Evolutionary conservation across 2,113 vertebrate genomes (phyloP).

Genomic region (Tamias sibiricus): DNA sequence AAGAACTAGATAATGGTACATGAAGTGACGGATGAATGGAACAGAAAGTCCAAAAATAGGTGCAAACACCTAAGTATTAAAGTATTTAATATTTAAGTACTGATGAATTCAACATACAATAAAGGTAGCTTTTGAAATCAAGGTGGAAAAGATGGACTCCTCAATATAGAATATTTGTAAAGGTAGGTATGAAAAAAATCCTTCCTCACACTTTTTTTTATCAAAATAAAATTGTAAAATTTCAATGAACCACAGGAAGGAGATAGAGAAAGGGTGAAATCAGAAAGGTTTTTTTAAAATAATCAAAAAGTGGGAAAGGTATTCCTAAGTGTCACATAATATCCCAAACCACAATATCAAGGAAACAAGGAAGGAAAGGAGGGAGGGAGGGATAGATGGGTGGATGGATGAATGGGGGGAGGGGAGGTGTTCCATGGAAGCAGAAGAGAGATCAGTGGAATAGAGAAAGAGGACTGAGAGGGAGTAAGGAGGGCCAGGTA

Average conservation of each 20-base stretch:
- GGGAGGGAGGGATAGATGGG: too few relatives aligned
- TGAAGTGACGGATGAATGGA: background rate
- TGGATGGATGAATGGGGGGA: fast-evolving
- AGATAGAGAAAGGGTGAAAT: background rate
- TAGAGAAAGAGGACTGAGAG: too few relatives aligned
- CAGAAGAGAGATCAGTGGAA: too few relatives aligned
- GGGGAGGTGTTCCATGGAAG: too few relatives aligned
- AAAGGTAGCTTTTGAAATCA: slow-evolving; percentile 28
- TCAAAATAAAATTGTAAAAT: slow-evolving; percentile 29
- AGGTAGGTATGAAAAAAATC: background rate
- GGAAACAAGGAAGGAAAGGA: too few relatives aligned
- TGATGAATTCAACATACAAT: background rate
- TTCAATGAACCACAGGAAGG: background rate
- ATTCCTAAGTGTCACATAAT: background rate
- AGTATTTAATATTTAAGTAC: background rate
- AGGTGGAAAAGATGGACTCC: background rate
- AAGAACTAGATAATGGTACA: background rate
- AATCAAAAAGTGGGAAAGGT: background rate
- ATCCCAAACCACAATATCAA: background rate
- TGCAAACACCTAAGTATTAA: background rate
- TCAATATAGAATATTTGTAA: background rate
- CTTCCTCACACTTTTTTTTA: background rate
- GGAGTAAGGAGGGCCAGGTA: too few relatives aligned
- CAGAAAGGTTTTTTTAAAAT: background rate
- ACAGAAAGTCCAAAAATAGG: background rate